Conservation (phyloP, 2,797 vertebrate genomes). For the Synaphobranchus kaupii region DNA sequence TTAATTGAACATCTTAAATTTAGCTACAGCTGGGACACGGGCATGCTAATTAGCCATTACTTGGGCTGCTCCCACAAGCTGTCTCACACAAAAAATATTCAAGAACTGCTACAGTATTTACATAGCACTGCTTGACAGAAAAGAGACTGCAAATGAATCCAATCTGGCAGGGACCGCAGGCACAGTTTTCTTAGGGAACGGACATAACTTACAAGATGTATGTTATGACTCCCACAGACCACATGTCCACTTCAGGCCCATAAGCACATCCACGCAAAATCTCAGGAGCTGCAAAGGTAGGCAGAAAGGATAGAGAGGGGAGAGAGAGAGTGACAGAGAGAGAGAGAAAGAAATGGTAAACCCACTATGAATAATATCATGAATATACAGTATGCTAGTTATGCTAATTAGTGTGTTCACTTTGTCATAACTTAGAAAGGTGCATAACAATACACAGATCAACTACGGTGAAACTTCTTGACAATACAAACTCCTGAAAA, state of each 20-base stretch:
- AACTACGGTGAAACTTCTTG: no score
- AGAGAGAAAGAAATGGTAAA: no score
- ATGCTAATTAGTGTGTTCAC: not conserved
- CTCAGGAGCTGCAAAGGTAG: conserved; percentile 76
- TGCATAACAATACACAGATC: not conserved
- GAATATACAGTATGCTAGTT: no score
- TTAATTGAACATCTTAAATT: not conserved
- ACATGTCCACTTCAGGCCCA: conserved; percentile 88
- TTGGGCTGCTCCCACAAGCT: not conserved
- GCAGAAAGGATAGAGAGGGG: not conserved
- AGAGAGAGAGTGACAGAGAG: not conserved
- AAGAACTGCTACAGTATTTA: not conserved
- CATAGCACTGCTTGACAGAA: not conserved
- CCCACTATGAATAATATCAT: no score
- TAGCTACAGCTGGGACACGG: not conserved
- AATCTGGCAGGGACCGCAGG: not conserved
- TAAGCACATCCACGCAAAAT: conserved; percentile 84
- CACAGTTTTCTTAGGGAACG: not conserved
- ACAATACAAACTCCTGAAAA: no score
- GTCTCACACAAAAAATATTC: not conserved
- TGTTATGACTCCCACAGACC: conserved; percentile 87
- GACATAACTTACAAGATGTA: conserved; percentile 83
- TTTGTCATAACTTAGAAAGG: not conserved
- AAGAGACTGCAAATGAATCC: not conserved
- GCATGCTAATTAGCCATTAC: not conserved